A percentile compares a stretch with the other conserved stretches of the same genome.
These are phyloP conservation scores for Gila robusta DNA, from an alignment of 2,797 vertebrate species.

Conservation along the genomic window DNA sequence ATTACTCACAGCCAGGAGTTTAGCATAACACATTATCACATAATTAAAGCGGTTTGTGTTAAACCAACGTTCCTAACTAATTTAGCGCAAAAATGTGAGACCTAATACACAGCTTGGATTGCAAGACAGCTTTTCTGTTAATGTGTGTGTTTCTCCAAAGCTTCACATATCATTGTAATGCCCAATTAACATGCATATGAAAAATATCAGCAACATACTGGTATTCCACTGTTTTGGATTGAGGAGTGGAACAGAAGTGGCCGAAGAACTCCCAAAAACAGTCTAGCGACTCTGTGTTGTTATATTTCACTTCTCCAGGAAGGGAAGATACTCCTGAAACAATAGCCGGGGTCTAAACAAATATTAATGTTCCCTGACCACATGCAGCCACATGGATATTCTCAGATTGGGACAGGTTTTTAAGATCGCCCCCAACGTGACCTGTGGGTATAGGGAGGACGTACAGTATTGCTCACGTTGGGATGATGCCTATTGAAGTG, in stretches of 20 bases:
- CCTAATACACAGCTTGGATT: neutral
- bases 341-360: conserved; percentile 77
- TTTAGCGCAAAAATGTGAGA: neutral
- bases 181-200: neutral
- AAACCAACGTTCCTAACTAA: neutral
- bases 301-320: conserved; percentile 70
- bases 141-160: neutral
- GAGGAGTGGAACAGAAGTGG: neutral
- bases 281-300: neutral
- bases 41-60: neutral
- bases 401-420: neutral
- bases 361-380: conserved; percentile 57
- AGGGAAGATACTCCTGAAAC: conserved; percentile 72
- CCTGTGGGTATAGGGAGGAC: neutral
- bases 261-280: conserved; percentile 3
- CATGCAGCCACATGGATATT: conserved; percentile 13
- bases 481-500: neutral
- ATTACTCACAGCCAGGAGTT: neutral
- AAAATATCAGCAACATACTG: neutral
- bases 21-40: neutral
- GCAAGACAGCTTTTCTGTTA: neutral
- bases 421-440: neutral
- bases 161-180: neutral
- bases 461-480: neutral
- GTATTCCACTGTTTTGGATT: neutral